phyloP scores from a whole-genome alignment of 2,113 vertebrate species.

The Ictalurus punctatus region DNA sequence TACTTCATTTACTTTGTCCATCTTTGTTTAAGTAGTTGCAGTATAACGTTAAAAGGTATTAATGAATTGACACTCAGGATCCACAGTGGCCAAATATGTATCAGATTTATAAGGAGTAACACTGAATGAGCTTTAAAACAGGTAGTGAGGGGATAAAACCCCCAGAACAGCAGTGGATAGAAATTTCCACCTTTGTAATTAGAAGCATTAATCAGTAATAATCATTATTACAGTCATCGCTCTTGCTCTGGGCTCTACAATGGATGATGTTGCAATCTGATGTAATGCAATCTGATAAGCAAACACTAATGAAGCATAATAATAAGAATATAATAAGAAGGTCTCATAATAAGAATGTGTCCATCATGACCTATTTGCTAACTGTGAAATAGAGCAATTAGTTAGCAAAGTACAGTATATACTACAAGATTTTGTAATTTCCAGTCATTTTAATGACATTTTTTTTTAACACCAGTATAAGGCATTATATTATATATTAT shows the following conservation, averaged over 20 bases:
- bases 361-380: not conserved
- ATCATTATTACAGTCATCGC: not conserved
- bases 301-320: constrained; percentile 15
- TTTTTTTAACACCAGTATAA: not conserved
- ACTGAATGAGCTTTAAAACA: not conserved
- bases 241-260: not conserved
- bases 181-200: not conserved
- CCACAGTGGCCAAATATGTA: not conserved
- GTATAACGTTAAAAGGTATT: not conserved
- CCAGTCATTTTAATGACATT: not conserved
- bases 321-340: not conserved
- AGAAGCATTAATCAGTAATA: constrained; percentile 23
- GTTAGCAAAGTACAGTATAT: not conserved
- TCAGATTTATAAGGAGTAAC: constrained; percentile 1
- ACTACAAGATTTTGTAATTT: not conserved
- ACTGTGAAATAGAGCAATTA: not conserved
- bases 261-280: constrained; percentile 28
- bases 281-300: constrained; percentile 5
- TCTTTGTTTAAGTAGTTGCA: not conserved
- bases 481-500: not conserved
- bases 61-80: constrained; percentile 3
- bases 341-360: constrained; percentile 1
- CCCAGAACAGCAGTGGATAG: not conserved
- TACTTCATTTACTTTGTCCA: not conserved
- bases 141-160: not conserved